Percentiles rank a stretch among this genome's conserved stretches.
Conservation (phyloP, 1,140 invertebrate genomes). For the Pomacea maculata region DNA sequence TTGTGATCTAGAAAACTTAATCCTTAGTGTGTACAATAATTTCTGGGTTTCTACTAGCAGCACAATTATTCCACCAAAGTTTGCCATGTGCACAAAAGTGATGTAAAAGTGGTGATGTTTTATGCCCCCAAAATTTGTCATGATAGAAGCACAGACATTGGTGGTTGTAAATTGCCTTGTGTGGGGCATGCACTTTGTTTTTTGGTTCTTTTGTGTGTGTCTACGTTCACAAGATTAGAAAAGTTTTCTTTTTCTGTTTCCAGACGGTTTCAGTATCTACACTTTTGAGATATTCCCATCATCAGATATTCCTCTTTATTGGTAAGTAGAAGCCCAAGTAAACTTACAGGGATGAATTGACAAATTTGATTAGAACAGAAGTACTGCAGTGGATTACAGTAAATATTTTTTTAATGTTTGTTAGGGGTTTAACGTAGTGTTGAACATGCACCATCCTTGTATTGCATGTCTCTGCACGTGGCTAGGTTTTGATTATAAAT, state of each 20-base stretch:
- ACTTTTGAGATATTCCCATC: conserved; percentile 96
- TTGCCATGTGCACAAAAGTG: neutral
- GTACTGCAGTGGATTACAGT: too few species aligned
- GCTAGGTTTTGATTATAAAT: neutral
- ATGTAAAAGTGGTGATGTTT: neutral
- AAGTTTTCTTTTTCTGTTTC: conserved; percentile 67
- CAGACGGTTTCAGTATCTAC: conserved; percentile 99
- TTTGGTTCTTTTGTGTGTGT: too few species aligned
- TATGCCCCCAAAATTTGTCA: neutral
- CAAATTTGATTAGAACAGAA: too few species aligned
- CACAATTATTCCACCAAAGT: too few species aligned
- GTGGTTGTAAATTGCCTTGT: too few species aligned
- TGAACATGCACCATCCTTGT: too few species aligned
- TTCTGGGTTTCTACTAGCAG: neutral
- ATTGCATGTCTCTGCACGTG: too few species aligned
- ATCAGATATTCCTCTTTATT: conserved; percentile 98
- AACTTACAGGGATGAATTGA: too few species aligned
- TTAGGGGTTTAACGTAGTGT: too few species aligned
- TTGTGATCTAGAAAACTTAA: neutral
- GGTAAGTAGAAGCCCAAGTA: conserved; percentile 73
- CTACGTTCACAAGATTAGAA: conserved; percentile 7
- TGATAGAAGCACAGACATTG: too few species aligned
- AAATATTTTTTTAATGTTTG: too few species aligned
- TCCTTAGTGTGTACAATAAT: neutral
- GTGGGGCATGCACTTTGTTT: too few species aligned